Evolutionary conservation across 2,888 invertebrate species (phyloP), one percentile per base, ranked within the genome.

Genomic region (Lepeophtheirus nordmannii): DNA sequence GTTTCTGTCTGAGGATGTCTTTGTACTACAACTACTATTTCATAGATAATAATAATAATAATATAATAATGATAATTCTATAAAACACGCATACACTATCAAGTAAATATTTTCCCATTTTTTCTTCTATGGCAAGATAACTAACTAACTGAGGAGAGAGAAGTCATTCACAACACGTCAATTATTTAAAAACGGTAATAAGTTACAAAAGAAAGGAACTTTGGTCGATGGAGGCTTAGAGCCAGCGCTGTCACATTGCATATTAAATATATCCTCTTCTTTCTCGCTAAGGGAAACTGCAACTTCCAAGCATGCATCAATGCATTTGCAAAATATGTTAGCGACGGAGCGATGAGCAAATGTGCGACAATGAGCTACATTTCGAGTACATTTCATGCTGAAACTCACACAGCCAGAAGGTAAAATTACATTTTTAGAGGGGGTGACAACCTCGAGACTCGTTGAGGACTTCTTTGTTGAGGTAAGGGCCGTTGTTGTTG

Each of bases 351-450:
- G 46, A 22, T 63, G 56, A 14, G 56, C 17, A 30, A 63, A 63
- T 1, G 63, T 63, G 22, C 63, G 46, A 53, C 63, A 63, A 10
- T 63, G 22, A 9, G 41, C 22, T 10, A 63, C 56, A 23, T 53
- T 22, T 22, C 53, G 53, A 30, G 63, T 63, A 37, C 63, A 63
- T 37, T 63, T 53, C 37, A 37, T 30, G 23, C 14, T 40, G 17
- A 40, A 40, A n/a, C 53, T 63, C 22, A 63, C 63, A 56, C 63
- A 63, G 53, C 63, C 63, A n/a, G 53, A 46, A 17, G 53, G 53
- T 17, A 46, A 46, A 46, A 46, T 17, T 3, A 46, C 17, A 17
- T 46, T 46, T 17, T 46, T 46, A 46, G 14, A 30, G 2, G 30
- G 30, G 30, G 30, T 30, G 3, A 30, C 30, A 7, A 30, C 30